These are phyloP conservation scores for Hemibates koningsi DNA, from an alignment of 2,113 vertebrate species.

Conservation along the genomic window DNA sequence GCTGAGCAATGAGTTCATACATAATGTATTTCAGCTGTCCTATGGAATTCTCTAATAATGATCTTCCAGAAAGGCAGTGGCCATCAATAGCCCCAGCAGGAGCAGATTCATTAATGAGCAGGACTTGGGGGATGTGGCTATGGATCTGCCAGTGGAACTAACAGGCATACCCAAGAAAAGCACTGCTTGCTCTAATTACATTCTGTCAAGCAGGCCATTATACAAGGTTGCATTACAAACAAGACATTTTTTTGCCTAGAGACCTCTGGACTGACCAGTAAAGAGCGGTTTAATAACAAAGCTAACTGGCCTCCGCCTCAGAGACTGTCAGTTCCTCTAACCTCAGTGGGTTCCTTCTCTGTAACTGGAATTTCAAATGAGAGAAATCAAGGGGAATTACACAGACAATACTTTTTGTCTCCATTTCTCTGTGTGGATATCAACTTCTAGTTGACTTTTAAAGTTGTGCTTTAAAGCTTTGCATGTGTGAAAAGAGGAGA, in stretches of 20 bases:
- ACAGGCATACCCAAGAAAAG: conserved; percentile 52
- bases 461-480: background rate
- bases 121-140: conserved; percentile 54
- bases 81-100: conserved; percentile 54
- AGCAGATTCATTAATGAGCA: conserved; percentile 57
- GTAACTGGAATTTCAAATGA: conserved; percentile 20
- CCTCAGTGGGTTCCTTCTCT: background rate
- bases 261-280: conserved; percentile 58
- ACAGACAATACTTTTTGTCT: background rate
- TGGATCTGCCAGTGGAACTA: conserved; percentile 52
- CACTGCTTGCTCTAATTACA: conserved; percentile 65
- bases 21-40: conserved; percentile 48
- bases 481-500: background rate
- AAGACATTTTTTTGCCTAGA: conserved; percentile 51
- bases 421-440: background rate
- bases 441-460: background rate
- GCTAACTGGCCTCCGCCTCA: conserved; percentile 29
- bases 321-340: conserved; percentile 22
- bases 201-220: conserved; percentile 64
- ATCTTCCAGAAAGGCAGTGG: conserved; percentile 45
- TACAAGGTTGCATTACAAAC: conserved; percentile 62
- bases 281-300: conserved; percentile 66
- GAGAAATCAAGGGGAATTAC: conserved; percentile 1
- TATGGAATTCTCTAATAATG: conserved; percentile 59
- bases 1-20: conserved; percentile 14